Evolutionary conservation across 2,888 invertebrate species (phyloP).

Genomic region (Dryadula phaetusa): DNA sequence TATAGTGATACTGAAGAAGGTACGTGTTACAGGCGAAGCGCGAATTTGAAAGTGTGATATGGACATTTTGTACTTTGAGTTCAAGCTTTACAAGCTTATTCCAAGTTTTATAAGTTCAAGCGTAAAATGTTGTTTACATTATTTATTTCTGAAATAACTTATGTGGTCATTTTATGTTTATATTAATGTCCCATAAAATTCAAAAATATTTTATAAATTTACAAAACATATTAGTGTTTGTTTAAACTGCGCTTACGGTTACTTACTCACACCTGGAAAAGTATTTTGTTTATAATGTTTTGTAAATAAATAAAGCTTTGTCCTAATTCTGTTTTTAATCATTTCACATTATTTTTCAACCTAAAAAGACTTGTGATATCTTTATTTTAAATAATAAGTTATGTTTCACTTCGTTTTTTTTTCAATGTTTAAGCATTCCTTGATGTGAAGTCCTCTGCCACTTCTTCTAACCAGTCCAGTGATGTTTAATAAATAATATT

Average conservation of each 20-base stretch:
- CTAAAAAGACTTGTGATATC: neutral
- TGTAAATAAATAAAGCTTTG: conserved; percentile 33
- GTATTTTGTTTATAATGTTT: conserved; percentile 30
- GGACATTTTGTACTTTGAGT: too few relatives aligned
- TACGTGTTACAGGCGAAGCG: neutral
- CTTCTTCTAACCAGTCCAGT: too few relatives aligned
- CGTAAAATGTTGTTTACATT: too few relatives aligned
- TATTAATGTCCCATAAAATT: conserved; percentile 29
- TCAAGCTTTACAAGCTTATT: neutral
- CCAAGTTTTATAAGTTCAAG: neutral
- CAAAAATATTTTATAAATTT: conserved; percentile 34
- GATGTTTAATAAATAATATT: neutral
- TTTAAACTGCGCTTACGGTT: conserved; percentile 38
- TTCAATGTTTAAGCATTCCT: too few relatives aligned
- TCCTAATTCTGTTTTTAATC: conserved; percentile 4
- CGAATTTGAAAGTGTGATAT: neutral
- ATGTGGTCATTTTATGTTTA: conserved; percentile 16
- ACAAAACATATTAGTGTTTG: conserved; percentile 41
- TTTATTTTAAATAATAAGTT: too few relatives aligned
- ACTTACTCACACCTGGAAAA: conserved; percentile 31
- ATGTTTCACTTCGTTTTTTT: too few relatives aligned
- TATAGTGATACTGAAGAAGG: neutral
- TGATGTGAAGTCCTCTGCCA: too few relatives aligned
- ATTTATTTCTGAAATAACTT: too few relatives aligned
- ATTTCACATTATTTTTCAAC: neutral